These are phyloP conservation scores for Lasioglossum calceatum DNA, from an alignment of 2,888 invertebrate genomes.

Conservation along the genomic window DNA sequence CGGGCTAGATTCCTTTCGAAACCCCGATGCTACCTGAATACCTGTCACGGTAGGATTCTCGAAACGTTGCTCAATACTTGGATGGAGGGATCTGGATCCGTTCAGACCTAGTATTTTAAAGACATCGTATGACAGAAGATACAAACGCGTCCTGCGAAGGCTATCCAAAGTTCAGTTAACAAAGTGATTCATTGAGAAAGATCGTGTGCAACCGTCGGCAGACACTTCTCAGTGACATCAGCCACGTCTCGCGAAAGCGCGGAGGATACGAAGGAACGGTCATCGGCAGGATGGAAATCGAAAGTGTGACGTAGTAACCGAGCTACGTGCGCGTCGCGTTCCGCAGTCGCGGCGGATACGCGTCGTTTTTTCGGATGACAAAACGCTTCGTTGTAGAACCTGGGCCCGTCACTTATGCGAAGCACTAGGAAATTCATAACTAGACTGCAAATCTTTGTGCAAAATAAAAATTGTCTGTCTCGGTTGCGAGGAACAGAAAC, in stretches of 20 bases:
- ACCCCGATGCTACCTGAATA: neutral
- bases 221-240: neutral
- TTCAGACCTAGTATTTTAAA: too few species aligned
- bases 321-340: slow-evolving; percentile 21
- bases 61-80: neutral
- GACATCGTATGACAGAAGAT: neutral
- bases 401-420: neutral
- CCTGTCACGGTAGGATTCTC: neutral
- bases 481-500: too few species aligned
- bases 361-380: neutral
- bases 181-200: neutral
- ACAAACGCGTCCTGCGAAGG: neutral
- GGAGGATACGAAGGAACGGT: slow-evolving; percentile 12
- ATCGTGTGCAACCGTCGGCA: neutral
- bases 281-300: slow-evolving; percentile 36
- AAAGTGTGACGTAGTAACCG: slow-evolving; percentile 36
- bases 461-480: too few species aligned
- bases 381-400: neutral
- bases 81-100: too few species aligned
- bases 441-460: too few species aligned
- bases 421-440: neutral
- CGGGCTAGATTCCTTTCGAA: neutral
- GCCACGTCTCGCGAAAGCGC: slow-evolving; percentile 4
- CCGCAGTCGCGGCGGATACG: slow-evolving; percentile 14
- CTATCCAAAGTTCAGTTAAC: neutral